phyloP scores from a whole-genome alignment of 2,113 vertebrate genomes.

The Syngnathoides biaculeatus region DNA sequence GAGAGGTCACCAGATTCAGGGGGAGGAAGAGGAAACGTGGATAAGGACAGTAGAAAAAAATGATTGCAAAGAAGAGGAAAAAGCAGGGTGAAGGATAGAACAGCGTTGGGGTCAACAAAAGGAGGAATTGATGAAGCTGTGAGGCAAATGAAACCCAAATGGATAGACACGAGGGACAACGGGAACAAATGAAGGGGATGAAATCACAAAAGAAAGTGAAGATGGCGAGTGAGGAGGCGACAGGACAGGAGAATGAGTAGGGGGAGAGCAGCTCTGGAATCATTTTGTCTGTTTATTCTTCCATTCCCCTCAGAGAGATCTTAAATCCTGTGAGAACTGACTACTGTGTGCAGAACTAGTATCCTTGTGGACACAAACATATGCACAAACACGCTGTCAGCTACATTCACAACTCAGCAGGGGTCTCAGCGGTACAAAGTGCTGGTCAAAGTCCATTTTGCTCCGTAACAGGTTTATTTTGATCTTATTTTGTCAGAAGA shows the following conservation, averaged over 20 bases:
- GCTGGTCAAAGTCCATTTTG: slow-evolving; percentile 15
- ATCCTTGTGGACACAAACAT: slow-evolving; percentile 36
- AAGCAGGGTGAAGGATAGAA: neutral
- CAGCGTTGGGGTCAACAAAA: neutral
- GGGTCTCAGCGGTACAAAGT: slow-evolving; percentile 11
- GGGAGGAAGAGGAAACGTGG: slow-evolving; percentile 12
- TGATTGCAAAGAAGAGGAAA: neutral
- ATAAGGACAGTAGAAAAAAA: neutral
- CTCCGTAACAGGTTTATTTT: slow-evolving; percentile 21
- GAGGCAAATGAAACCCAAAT: neutral
- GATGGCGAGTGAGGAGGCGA: neutral
- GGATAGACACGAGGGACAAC: neutral
- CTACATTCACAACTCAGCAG: slow-evolving; percentile 15
- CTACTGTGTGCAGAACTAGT: slow-evolving; percentile 62
- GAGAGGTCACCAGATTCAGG: slow-evolving; percentile 46
- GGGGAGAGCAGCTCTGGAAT: slow-evolving; percentile 42
- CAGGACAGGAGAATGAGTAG: neutral
- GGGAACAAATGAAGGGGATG: neutral
- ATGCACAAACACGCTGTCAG: slow-evolving; percentile 12
- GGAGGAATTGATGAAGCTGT: neutral
- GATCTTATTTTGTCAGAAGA: slow-evolving; percentile 8
- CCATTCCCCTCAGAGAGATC: slow-evolving; percentile 47
- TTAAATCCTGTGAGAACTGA: slow-evolving; percentile 64
- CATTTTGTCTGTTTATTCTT: slow-evolving; percentile 50
- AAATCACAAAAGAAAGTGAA: neutral